Evolutionary conservation across 2,888 invertebrate genomes (phyloP), one percentile per base, ranked within the genome.

Genomic region (Netelia fuscicornis): DNA sequence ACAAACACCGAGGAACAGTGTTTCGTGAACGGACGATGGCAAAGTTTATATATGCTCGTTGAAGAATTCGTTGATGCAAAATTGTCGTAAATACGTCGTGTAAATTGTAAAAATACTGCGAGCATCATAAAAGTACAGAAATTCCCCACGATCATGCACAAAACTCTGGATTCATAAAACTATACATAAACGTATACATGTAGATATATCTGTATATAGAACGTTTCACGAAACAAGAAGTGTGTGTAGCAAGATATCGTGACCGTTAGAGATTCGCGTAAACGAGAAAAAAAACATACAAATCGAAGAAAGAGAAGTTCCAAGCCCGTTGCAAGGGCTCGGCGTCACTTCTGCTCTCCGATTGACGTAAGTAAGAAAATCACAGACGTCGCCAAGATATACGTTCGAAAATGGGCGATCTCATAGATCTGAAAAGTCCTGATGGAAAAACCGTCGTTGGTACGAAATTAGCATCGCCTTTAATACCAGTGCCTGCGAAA

Each of bases 341-440:
- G 25, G 17, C 9, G 58, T 20, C 20, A 8, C 2, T 60, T 60
- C 20, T 10, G 0, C 58, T 58, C 58, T 58, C 9, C 10, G 30
- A n/a, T 8, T 6, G 20, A 30, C 10, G 20, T 20, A 13, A 11
- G 30, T 11, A 62, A 62, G 2, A 25, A 25, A 62, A 30, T 30
- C 10, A 25, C 10, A 1, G 8, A 62, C 37, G 13, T 11, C 6
- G 1, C 2, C 30, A 2, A 20, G 30, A 58, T 20, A 58, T 11
- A 30, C 30, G 30, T 13, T 9, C 10, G 42, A 37, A 86, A 74
- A 93, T 92, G 93, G 90, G 91, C 64, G 93, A 93, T 81, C 85
- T 93, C 60, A 93, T 93, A 80, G 91, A 93, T 85, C 88, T 92
- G 17, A 89, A 89, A 9, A 92, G 91, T 74, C 90, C 93, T 3